Evolutionary conservation across 1,140 invertebrate genomes (phyloP), one percentile per base, ranked within the genome.

Genomic region (Orius insidiosus): DNA sequence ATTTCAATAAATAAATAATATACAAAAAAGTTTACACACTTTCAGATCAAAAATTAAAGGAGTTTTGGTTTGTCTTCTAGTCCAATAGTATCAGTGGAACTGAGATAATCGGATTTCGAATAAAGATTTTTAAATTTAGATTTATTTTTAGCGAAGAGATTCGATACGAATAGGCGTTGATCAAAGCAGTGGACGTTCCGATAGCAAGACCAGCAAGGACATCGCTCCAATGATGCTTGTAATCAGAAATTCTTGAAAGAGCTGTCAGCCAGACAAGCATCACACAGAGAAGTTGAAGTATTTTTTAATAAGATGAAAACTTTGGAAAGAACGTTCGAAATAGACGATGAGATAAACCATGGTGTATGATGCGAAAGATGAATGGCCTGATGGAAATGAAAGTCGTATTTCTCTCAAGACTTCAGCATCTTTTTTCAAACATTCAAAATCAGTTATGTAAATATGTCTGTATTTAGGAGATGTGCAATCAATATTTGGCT

Each of bases 191-290:
- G 16, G 69, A 42, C n/a, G 61, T 58, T 13, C 81, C 81, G 48
- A 80, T 63, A 24, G 70, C 47, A 7, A 65, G 63, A 6, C 81
- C 81, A 47, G 70, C 68, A 3, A 81, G 59, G 1, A 85, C 80
- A 60, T 85, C 81, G 58, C 81, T 88, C 84, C 88, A 94, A 58
- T 96, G 92, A 64, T 97, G 92, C 64, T 95, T 95, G 65, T 95
- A 92, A 68, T 97, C 84, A 1, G 85, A 86, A 14, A 96, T 75
- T 16, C 90, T 70, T 3, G 85, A 80, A 65, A 89, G 71, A 1
- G 79, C 80, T 1, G 83, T 86, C 58, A 72, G 84, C 71, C 79
- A 80, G 8, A 85, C 77, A 58, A 84, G 64, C 58, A 76, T 66
- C 33, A 90, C 62, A 19, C 76, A 72, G 1, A 76, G 35, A 56